These are phyloP conservation scores for Drosophila pseudotalamancana DNA, from an alignment of 2,888 invertebrate species.

Conservation along the genomic window DNA sequence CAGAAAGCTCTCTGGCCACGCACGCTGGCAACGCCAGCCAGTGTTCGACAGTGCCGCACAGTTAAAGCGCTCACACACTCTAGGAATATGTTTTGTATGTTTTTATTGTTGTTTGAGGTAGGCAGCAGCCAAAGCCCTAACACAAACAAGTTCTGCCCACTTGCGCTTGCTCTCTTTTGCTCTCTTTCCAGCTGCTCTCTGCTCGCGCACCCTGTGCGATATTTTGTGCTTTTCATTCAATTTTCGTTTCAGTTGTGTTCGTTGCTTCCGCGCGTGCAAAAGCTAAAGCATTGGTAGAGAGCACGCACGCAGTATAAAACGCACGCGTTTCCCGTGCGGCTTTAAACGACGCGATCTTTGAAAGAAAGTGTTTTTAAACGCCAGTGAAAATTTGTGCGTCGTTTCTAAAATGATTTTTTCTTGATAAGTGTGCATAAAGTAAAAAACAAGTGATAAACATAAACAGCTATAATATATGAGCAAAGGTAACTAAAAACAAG, in stretches of 20 bases:
- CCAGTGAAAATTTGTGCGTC: constrained; percentile 16
- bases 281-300: constrained; percentile 37
- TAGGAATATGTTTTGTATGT: constrained; percentile 17
- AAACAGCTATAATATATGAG: constrained; percentile 7
- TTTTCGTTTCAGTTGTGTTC: constrained; percentile 74
- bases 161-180: background rate
- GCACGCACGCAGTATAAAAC: constrained; percentile 33
- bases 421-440: constrained; percentile 19
- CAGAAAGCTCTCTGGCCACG: constrained; percentile 35
- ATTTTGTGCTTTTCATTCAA: constrained; percentile 73
- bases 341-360: constrained; percentile 43
- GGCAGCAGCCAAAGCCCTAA: constrained; percentile 41
- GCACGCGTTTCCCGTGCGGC: constrained; percentile 47
- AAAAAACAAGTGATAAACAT: constrained; percentile 3
- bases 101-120: constrained; percentile 33
- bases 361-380: constrained; percentile 17
- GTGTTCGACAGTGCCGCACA: constrained; percentile 39
- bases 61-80: constrained; percentile 20
- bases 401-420: constrained; percentile 22
- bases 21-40: constrained; percentile 44
- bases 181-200: background rate
- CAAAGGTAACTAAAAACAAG: constrained; percentile 37
- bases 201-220: constrained; percentile 21
- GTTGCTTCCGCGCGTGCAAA: constrained; percentile 73
- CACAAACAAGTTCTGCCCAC: constrained; percentile 63